phyloP scores from a whole-genome alignment of 2,888 invertebrate genomes.

The Andrena trimmerana region DNA sequence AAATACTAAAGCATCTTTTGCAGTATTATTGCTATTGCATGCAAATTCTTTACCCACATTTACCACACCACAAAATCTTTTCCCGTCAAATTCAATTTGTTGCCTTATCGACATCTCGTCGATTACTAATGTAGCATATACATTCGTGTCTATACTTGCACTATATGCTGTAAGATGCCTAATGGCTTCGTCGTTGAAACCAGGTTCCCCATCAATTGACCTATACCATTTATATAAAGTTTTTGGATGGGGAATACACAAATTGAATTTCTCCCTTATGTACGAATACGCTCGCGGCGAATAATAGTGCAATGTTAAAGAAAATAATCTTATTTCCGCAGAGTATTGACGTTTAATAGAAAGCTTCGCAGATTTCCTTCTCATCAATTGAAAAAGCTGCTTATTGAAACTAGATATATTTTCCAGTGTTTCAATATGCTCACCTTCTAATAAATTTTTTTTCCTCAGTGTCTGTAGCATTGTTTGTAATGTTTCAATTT shows the following conservation, averaged over 20 bases:
- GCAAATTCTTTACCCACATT: not conserved
- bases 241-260: not conserved
- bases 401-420: not conserved
- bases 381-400: not conserved
- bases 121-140: not conserved
- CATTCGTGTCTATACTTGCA: not conserved
- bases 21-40: not conserved
- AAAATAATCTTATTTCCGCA: not conserved
- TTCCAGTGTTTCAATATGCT: not conserved
- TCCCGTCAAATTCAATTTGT: not conserved
- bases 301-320: not conserved
- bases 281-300: not conserved
- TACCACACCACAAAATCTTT: not conserved
- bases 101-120: not conserved
- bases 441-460: not conserved
- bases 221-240: not conserved
- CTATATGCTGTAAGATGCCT: not conserved
- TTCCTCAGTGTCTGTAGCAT: not conserved
- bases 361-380: not conserved
- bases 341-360: not conserved
- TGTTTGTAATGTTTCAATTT: not conserved
- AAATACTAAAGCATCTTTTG: slow-evolving; percentile 17
- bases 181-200: not conserved
- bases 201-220: not conserved
- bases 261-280: not conserved